Percentiles rank a stretch among this genome's conserved stretches.
Evolutionary conservation across 2,113 vertebrate species (phyloP).

Genomic region (Muntiacus reevesi): DNA sequence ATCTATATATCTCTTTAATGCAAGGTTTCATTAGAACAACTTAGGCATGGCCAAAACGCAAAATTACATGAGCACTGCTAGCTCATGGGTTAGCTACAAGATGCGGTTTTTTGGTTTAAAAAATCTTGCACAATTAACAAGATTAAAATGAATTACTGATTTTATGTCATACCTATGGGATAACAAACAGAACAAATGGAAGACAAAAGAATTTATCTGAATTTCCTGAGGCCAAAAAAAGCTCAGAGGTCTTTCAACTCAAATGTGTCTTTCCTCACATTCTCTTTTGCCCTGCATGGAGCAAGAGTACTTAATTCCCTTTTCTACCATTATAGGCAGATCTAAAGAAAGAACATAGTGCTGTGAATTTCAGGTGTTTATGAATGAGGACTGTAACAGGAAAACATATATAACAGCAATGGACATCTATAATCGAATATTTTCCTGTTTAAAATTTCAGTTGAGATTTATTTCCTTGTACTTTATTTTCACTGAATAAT

Average conservation of each 20-base stretch:
- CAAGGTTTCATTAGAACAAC: background rate
- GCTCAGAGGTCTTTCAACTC: background rate
- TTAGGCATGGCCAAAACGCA: background rate
- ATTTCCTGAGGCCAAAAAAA: background rate
- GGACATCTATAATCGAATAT: background rate
- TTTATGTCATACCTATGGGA: background rate
- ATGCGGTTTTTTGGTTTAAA: background rate
- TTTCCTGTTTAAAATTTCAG: constrained; percentile 15
- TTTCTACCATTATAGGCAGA: background rate
- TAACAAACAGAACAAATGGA: background rate
- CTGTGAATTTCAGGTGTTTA: background rate
- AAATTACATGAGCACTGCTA: background rate
- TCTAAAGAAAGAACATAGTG: background rate
- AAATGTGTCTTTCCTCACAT: background rate
- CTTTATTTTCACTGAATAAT: constrained; percentile 43
- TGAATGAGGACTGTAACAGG: background rate
- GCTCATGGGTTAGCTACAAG: background rate
- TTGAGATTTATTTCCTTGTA: constrained; percentile 26
- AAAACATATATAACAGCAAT: background rate
- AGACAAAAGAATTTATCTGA: background rate
- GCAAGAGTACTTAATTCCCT: background rate
- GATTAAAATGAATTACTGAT: background rate
- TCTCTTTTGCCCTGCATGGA: background rate
- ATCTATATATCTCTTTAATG: background rate
- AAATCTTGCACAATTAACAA: background rate